phyloP scores from a whole-genome alignment of 1,140 invertebrate species.

The Aphelenchoides fujianensis region DNA sequence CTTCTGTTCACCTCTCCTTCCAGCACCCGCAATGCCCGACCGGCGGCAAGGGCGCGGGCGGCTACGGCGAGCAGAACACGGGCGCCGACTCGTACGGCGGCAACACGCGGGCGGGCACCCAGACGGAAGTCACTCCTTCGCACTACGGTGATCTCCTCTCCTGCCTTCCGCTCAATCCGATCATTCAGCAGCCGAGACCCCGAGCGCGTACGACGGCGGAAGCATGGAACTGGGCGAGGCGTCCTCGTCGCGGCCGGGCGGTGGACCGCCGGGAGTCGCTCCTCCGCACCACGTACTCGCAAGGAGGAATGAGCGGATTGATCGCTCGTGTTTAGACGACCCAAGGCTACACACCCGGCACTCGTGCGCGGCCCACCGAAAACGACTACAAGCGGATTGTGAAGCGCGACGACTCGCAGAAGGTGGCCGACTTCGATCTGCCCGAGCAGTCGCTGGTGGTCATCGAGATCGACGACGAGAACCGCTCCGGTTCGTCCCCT shows the following conservation, averaged over 20 bases:
- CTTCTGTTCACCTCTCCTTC: conserved; percentile 14
- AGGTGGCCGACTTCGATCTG: conserved; percentile 50
- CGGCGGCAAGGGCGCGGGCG: neutral
- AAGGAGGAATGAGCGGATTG: neutral
- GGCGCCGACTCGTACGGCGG: conserved; percentile 3
- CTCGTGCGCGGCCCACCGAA: conserved; percentile 3
- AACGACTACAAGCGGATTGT: conserved; percentile 27
- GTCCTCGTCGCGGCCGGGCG: neutral
- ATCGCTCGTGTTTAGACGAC: too few relatives aligned
- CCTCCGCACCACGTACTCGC: neutral
- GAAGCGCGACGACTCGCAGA: conserved; percentile 21
- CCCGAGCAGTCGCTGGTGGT: conserved; percentile 51
- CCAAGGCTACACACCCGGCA: conserved; percentile 21
- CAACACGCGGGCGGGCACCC: neutral
- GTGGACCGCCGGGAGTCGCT: neutral
- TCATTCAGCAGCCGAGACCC: conserved; percentile 3
- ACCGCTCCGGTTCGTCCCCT: neutral
- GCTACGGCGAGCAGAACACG: conserved; percentile 16
- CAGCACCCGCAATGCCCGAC: conserved; percentile 47
- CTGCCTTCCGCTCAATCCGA: neutral
- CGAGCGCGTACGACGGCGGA: neutral
- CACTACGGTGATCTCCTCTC: neutral
- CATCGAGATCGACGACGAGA: conserved; percentile 44
- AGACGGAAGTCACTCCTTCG: conserved; percentile 21
- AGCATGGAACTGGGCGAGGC: conserved; percentile 8